phyloP scores from a whole-genome alignment of 2,113 vertebrate genomes.

The Hemicordylus capensis region DNA sequence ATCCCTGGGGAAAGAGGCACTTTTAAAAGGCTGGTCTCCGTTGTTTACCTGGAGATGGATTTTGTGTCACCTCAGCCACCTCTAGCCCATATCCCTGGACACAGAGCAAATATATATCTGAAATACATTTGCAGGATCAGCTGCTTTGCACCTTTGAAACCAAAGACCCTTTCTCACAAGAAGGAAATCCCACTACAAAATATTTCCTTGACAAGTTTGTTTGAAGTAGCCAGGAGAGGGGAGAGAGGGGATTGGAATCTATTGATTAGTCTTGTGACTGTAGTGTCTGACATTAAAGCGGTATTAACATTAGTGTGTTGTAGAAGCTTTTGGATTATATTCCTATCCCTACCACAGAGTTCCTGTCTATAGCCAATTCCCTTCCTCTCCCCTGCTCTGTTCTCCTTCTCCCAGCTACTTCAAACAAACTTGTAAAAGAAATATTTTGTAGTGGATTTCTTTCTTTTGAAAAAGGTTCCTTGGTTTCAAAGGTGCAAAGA shows the following conservation, averaged over 20 bases:
- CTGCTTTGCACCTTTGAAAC: conserved; percentile 18
- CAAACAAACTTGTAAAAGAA: neutral
- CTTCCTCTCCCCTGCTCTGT: neutral
- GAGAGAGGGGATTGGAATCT: neutral
- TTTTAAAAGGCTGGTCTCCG: conserved; percentile 4
- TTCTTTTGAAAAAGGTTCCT: neutral
- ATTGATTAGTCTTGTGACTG: neutral
- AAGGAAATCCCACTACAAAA: conserved; percentile 5
- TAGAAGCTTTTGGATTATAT: neutral
- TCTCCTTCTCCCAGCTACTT: neutral
- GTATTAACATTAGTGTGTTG: neutral
- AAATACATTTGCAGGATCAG: neutral
- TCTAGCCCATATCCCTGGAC: neutral
- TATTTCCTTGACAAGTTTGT: neutral
- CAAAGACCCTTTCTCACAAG: neutral
- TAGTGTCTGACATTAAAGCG: neutral
- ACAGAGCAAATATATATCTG: conserved; percentile 37
- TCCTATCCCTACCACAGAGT: neutral
- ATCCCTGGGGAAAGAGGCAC: neutral
- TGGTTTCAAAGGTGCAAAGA: neutral
- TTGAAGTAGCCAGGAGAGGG: neutral
- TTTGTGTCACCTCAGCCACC: conserved; percentile 21
- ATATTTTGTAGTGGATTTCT: neutral
- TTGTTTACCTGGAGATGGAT: conserved; percentile 47
- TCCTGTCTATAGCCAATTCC: neutral